Evolutionary conservation across 1,140 invertebrate genomes (phyloP), one percentile per base, ranked within the genome.

Genomic region (Lethrus apterus): DNA sequence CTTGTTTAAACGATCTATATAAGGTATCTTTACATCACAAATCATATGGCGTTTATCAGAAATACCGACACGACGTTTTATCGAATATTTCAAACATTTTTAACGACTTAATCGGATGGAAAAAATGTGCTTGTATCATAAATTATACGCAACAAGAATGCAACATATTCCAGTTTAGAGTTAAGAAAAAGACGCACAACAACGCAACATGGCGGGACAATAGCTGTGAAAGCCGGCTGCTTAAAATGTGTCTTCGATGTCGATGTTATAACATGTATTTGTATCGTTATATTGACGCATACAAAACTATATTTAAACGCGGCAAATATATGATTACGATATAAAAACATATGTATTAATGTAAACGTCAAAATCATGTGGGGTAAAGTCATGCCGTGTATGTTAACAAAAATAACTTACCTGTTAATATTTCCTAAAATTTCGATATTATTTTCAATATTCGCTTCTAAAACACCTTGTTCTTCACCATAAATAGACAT

Each of bases 331-430:
- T 13, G 14, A 5, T 18, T 18, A 14, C 24, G 29, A 18, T 19
- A 43, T 18, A 15, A 31, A n/a, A 9, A 30, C 13, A 46, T 48
- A 35, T 50, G 38, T 44, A 54, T 13, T 11, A n/a, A 50, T 44
- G 46, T 48, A 51, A 52, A 58, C 49, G 59, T 61, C 59, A 61
- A 60, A 62, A 62, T 60, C 57, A 60, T 58, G 52, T 59, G 57
- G 15, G 30, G 14, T 46, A 15, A 32, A 26, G 20, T 11, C n/a
- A 7, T 26, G 24, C 10, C n/a, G 24, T 26, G n/a, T 26, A 26
- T 26, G n/a, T 40, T n/a, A n/a, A 40, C 7, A 34, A 7, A 34
- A 9, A 34, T 34, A 34, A n/a, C 40, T 42, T 42, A 42, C 40
- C 40, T 42, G 23, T 42, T 26, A 42, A 23, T 29, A 18, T 17